Evolutionary conservation across 2,797 vertebrate genomes (phyloP).

Genomic region (Triplophysa bombifrons): DNA sequence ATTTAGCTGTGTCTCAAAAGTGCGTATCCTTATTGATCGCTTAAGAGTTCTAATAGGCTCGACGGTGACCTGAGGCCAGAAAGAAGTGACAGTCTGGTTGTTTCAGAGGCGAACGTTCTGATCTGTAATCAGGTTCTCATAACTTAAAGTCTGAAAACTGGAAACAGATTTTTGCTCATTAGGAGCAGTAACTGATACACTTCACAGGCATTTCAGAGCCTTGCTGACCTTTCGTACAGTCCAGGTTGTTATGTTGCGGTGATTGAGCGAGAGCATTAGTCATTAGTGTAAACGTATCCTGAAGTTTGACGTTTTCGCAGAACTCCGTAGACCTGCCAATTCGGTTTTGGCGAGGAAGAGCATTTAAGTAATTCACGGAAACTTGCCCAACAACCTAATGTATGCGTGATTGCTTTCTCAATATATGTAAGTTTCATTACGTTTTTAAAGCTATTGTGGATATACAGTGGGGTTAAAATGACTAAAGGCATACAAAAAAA

Average conservation of each 20-base stretch:
- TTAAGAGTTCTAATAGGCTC: slow-evolving; percentile 18
- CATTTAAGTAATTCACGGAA: slow-evolving; percentile 25
- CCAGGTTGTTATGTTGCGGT: slow-evolving; percentile 17
- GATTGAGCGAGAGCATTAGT: slow-evolving; percentile 33
- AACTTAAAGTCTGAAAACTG: slow-evolving; percentile 29
- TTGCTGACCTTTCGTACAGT: slow-evolving; percentile 26
- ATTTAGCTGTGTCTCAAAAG: not conserved
- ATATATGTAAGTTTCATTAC: not conserved
- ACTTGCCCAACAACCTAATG: slow-evolving; percentile 2
- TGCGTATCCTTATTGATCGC: slow-evolving; percentile 25
- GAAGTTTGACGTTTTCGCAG: slow-evolving; percentile 27
- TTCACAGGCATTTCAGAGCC: slow-evolving; percentile 30
- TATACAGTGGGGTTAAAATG: not conserved
- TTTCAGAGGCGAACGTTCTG: slow-evolving; percentile 22
- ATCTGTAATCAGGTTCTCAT: slow-evolving; percentile 35
- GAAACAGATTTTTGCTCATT: slow-evolving; percentile 47
- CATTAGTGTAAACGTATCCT: slow-evolving; percentile 39
- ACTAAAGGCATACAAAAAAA: not conserved
- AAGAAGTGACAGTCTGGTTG: slow-evolving; percentile 22
- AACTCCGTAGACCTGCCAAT: slow-evolving; percentile 26
- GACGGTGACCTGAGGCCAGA: slow-evolving; percentile 30
- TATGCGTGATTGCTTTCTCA: not conserved
- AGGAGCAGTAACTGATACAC: slow-evolving; percentile 35
- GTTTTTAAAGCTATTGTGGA: not conserved
- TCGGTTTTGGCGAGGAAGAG: slow-evolving; percentile 25